Evolutionary conservation across 2,888 invertebrate genomes (phyloP), one percentile per base, ranked within the genome.

Genomic region (Zonitis immaculata): DNA sequence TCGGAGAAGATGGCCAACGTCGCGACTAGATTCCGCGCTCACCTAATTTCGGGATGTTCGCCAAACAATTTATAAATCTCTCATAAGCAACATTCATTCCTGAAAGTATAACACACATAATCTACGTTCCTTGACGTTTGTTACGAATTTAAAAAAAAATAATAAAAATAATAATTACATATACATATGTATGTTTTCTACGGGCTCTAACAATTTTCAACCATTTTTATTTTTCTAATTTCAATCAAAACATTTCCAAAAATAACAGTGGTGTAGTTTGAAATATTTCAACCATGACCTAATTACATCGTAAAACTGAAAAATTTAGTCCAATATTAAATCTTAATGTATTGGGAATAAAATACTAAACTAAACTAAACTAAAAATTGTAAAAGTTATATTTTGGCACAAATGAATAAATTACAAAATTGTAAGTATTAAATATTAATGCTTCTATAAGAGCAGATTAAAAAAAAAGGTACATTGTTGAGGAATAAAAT

Each of bases 371-470:
- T n/a, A n/a, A n/a, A n/a, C n/a, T 54, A 47, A 42, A 57, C 56
- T 50, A 59, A 61, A 52, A 57, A 52, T 49, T 54, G 49, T 60
- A 58, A 57, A 56, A 51, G 66, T 60, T 66, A 9, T 35, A 66
- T 66, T 66, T 66, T 69, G 67, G 66, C 65, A 68, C 64, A 63
- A 53, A 59, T 59, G 62, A 64, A 66, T 66, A 61, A 60, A 61
- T 60, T 60, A 64, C 58, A 44, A 35, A 18, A 6, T 18, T n/a
- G 35, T 35, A 50, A 49, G 49, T 49, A 51, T 47, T 53, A 53
- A 55, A 55, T 54, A 51, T 49, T 35, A 43, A 47, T 44, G 47
- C 54, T 56, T 49, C 22, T 20, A 52, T 30, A 48, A 47, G 32
- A 32, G 22, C 20, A 43, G n/a, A 22, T 8, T 43, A 44, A 44